A percentile compares a stretch with the other conserved stretches of the same genome.
Evolutionary conservation across 2,113 vertebrate species (phyloP).

Genomic region (Perca flavescens): DNA sequence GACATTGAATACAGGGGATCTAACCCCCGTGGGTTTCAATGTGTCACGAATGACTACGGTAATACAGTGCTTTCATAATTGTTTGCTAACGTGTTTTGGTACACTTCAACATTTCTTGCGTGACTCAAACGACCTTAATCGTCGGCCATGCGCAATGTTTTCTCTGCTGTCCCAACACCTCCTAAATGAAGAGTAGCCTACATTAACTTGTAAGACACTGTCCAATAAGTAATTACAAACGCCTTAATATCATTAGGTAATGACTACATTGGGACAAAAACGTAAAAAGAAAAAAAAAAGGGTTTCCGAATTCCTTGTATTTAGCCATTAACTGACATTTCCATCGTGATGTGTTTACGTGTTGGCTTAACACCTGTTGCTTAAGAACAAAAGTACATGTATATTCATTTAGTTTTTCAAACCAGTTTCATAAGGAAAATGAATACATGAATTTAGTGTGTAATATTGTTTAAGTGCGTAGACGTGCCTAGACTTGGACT

Average conservation of each 20-base stretch:
- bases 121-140: slow-evolving; percentile 34
- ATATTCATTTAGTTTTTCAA: neutral
- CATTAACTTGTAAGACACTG: neutral
- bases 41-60: slow-evolving; percentile 61
- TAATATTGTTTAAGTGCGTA: neutral
- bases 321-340: neutral
- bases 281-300: neutral
- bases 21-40: slow-evolving; percentile 16
- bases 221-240: neutral
- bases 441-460: neutral
- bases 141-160: slow-evolving; percentile 34
- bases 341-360: neutral
- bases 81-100: slow-evolving; percentile 49
- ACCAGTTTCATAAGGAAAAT: neutral
- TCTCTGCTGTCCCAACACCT: neutral
- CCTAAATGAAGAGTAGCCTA: neutral
- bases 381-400: neutral
- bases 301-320: neutral
- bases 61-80: slow-evolving; percentile 50
- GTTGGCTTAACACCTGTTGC: slow-evolving; percentile 68
- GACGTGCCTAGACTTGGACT: neutral
- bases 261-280: neutral
- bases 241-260: neutral
- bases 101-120: slow-evolving; percentile 28
- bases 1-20: neutral